Evolutionary conservation across 2,113 vertebrate genomes (phyloP), one percentile per base, ranked within the genome.

Genomic region (Aix galericulata): DNA sequence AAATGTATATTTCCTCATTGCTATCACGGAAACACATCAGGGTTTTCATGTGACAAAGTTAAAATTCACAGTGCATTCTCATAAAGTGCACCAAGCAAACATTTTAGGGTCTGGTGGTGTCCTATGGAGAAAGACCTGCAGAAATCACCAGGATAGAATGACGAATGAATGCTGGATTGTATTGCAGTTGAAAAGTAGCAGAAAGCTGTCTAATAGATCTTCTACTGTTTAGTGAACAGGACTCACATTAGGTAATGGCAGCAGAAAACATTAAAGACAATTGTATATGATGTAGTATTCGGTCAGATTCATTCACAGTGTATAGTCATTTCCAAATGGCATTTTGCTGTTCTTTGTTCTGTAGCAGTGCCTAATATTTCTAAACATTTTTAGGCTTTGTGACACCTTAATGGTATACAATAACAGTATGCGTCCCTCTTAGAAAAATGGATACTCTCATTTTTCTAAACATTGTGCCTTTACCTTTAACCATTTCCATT

Each of bases 371-470:
- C 97, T 97, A 98, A 97, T 98, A 97, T 98, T 98, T 98, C 97
- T 97, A 97, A 97, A 98, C 97, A 97, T 96, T 98, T 98, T 98
- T 97, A 64, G 86, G 91, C 96, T 98, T 89, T 64, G 78, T 97
- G 98, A 98, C 98, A 97, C 96, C 94, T 97, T 98, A 98, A 98
- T 98, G 97, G 96, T 92, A 92, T 95, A 97, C 97, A 97, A 97
- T 98, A 97, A 97, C 97, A 96, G 79, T 96, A 68, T 81, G 96
- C 94, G 72, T 97, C 90, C 97, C 96, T 97, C 96, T 97, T 97
- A 97, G 98, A 97, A 98, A 98, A 98, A 98, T 97, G 97, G 97
- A 98, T 98, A 97, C 97, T 97, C 97, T 98, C 96, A 98, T 98
- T 98, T 98, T 97, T 98, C 96, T 98, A 98, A 98, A 98, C 97